Percentiles rank a stretch among this genome's conserved stretches.
Conservation (phyloP, 2,888 invertebrate genomes). For the Criorhina ranunculi region DNA sequence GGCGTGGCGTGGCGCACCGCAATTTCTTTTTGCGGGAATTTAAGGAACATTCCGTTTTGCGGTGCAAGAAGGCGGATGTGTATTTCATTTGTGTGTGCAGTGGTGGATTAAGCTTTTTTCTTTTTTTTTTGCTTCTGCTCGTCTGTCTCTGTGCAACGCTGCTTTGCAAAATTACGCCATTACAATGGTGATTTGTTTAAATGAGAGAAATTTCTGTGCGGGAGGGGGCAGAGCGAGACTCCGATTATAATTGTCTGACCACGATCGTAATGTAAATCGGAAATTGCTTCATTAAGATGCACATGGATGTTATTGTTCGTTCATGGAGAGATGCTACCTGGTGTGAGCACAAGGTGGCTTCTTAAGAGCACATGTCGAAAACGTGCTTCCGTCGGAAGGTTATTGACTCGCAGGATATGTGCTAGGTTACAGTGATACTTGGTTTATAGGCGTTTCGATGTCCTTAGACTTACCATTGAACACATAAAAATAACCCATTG, state of each 20-base stretch:
- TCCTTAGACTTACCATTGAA: too few relatives aligned
- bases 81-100: constrained; percentile 58
- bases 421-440: too few relatives aligned
- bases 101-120: constrained; percentile 51
- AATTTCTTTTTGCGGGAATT: constrained; percentile 62
- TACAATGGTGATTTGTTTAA: constrained; percentile 71
- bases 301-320: constrained; percentile 59
- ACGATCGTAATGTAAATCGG: constrained; percentile 72
- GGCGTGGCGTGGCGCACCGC: constrained; percentile 59
- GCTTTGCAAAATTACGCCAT: constrained; percentile 69
- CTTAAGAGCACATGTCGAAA: constrained; percentile 7
- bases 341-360: constrained; percentile 46
- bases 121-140: not conserved
- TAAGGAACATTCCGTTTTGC: constrained; percentile 42
- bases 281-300: constrained; percentile 75
- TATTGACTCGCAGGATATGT: too few relatives aligned
- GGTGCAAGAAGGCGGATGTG: constrained; percentile 52
- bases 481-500: too few relatives aligned
- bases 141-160: constrained; percentile 22
- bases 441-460: too few relatives aligned
- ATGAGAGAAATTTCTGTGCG: constrained; percentile 63
- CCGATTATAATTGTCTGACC: constrained; percentile 67
- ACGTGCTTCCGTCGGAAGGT: not conserved
- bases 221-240: not conserved
- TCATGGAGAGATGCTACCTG: constrained; percentile 62